Base-by-base conservation (phyloP, 1,140 invertebrate species). In the Drosophila arawakana region DNA sequence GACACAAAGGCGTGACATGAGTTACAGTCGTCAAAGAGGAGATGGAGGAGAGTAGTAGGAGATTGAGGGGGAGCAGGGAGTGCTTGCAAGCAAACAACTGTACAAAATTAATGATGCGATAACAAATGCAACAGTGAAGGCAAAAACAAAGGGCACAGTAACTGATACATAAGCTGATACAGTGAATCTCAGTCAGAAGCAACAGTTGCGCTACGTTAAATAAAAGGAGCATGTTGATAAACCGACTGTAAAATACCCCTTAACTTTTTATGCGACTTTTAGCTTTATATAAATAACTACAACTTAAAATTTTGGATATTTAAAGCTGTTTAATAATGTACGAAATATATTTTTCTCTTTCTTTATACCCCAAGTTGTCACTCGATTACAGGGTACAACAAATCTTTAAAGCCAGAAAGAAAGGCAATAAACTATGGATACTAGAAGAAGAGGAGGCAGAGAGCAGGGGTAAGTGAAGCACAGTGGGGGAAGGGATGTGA, bases 91-190 rank as follows among this genome's bases (percentile, higher is more conserved):
- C 77, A 89, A 88, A 88, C 83, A 88, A 74, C 83, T 78, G 83
- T 89, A 80, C 59, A 73, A 89, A 88, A 89, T 88, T 88, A 88
- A 88, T 86, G 83, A 88, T 89, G 80, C 83, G 83, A 80, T 73
- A 63, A 73, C 43, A 71, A 68, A 57, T 58, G 43, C 11, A 57
- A 25, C 47, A 43, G 39, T 18, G 49, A 67, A 44, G 21, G 11
- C 69, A 69, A 82, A 85, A 80, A 80, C 83, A 86, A 81, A 69
- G 59, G 63, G 15, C 62, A 44, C 59, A 57, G 47, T 66, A 35
- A 52, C 41, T 41, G 13, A 25, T 39, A 30, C 37, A 65, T 8
- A 49, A 57, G n/a, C 7, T 39, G 13, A 62, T 0, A 65, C 37
- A 50, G 65, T 30, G 6, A 46, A 65, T 39, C 25, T 43, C 46